Evolutionary conservation across 2,888 invertebrate species (phyloP).

Genomic region (Nephrotoma appendiculata): DNA sequence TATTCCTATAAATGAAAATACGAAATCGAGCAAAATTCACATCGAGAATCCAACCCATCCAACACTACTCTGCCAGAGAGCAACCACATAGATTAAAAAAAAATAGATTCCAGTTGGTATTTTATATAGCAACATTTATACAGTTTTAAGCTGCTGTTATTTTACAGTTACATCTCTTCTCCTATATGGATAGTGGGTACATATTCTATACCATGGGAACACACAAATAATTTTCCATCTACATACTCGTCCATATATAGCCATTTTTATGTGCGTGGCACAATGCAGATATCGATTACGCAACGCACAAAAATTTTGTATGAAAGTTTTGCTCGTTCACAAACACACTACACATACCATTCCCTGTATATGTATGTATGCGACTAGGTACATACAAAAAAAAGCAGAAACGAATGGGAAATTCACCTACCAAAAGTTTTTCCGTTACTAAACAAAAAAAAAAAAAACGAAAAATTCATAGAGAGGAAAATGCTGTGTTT

Average conservation of each 20-base stretch:
- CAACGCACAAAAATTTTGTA: neutral
- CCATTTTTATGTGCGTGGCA: constrained; percentile 1
- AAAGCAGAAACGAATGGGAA: neutral
- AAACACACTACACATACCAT: neutral
- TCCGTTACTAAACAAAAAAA: neutral
- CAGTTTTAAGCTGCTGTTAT: neutral
- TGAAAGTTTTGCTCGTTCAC: neutral
- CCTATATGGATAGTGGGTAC: neutral
- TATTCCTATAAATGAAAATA: neutral
- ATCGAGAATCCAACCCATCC: neutral
- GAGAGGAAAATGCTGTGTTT: neutral
- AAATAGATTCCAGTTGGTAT: neutral
- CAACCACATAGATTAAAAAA: neutral
- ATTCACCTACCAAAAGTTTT: neutral
- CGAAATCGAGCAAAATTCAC: neutral
- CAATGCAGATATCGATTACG: constrained; percentile 6
- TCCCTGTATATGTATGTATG: neutral
- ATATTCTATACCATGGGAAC: neutral
- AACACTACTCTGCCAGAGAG: neutral
- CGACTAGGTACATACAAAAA: neutral
- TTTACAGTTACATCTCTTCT: neutral
- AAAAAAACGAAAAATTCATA: neutral
- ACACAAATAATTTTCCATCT: neutral
- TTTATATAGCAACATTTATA: neutral
- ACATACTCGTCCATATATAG: neutral